Evolutionary conservation across 23 tunicate species (phyloP), one percentile per base, ranked within the genome.

Genomic region (Halocynthia aurantium): DNA sequence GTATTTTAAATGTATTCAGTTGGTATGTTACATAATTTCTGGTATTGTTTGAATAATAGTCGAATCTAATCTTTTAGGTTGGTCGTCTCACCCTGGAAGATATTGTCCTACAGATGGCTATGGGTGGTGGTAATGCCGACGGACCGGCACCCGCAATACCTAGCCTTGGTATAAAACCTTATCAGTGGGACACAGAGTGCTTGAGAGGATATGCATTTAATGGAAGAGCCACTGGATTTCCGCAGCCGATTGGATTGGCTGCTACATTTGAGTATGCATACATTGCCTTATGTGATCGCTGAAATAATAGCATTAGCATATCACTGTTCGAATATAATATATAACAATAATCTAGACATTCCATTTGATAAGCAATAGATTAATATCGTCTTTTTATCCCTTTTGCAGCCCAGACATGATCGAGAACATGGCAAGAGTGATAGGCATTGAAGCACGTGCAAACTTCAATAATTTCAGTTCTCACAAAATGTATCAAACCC

Each of bases 171-270:
- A 80, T 91, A 50, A 64, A 71, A 44, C 91, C 91, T 0, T 91
- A 91, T 81, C 80, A 91, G 8, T 91, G 97, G 97, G 85, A 83
- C 62, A 85, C 89, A 21, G 97, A 91, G 85, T 88, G 97, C 44
- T 52, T 91, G 7, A 76, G 82, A 22, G 97, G 97, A 8, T 91
- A 91, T 64, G 75, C 80, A 11, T 51, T 50, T 5, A 77, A 53
- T 10, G 78, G 68, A 9, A 79, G 72, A 49, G 90, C 91, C 8
- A 91, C 97, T 50, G 72, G 87, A 50, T 91, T 85, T 56, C 91
- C 91, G 6, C 80, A 79, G 51, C 88, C 97, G 20, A 77, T 91
- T 64, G 97, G 97, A 10, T 77, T 91, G 50, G 97, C 97, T 52
- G 91, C 97, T 18, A 85, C 91, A 7, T 91, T 91, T 72, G 84